Percentiles rank a stretch among this genome's conserved stretches.
Conservation (phyloP, 2,888 invertebrate genomes). For the Scaptomyza tumidula region DNA sequence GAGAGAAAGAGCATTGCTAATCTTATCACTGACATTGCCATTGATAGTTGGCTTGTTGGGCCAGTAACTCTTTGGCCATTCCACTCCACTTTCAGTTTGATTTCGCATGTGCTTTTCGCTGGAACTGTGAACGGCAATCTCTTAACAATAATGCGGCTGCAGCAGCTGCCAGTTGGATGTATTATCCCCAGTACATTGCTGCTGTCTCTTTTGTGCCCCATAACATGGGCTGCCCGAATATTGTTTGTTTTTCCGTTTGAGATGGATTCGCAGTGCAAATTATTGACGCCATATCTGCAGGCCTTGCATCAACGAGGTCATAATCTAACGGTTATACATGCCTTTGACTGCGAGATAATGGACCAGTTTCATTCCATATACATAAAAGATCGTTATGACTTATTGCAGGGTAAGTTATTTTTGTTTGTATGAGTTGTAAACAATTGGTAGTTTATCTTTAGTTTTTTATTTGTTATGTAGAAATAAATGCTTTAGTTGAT, state of each 20-base stretch:
- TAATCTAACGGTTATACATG: conserved; percentile 80
- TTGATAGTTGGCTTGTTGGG: conserved; percentile 4
- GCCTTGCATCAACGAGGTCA: conserved; percentile 82
- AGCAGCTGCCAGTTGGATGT: conserved; percentile 11
- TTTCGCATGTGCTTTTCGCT: conserved; percentile 3
- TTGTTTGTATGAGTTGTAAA: no score
- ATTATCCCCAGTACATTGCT: conserved; percentile 7
- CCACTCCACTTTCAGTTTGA: conserved; percentile 21
- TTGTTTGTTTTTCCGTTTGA: conserved; percentile 67
- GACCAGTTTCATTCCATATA: conserved; percentile 36
- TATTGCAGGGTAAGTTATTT: conserved; percentile 25
- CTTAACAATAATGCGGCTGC: conserved; percentile 29
- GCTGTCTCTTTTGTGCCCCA: conserved; percentile 1
- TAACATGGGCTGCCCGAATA: conserved; percentile 38
- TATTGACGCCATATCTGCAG: conserved; percentile 72
- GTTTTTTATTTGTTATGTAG: no score
- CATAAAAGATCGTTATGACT: conserved; percentile 23
- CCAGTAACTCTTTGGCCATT: background rate
- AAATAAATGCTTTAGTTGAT: background rate
- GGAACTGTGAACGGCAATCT: conserved; percentile 5
- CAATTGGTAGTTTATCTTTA: no score
- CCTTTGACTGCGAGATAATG: conserved; percentile 56
- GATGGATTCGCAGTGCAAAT: conserved; percentile 68
- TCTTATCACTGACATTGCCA: conserved; percentile 39
- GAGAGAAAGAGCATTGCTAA: conserved; percentile 16